phyloP scores from a whole-genome alignment of 2,113 vertebrate genomes.

The Regulus satrapa region DNA sequence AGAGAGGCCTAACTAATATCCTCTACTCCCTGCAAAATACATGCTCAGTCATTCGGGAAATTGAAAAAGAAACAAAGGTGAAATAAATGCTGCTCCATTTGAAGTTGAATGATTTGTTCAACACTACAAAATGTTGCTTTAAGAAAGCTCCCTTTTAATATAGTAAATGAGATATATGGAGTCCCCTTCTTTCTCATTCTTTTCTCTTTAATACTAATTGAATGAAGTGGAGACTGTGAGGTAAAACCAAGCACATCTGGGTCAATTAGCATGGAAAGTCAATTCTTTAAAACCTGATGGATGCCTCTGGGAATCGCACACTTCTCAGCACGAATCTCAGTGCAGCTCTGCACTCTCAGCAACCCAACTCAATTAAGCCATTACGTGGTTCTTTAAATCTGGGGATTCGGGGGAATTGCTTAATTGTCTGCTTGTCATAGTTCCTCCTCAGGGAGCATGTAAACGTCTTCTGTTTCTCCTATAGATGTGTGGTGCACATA shows the following conservation, averaged over 20 bases:
- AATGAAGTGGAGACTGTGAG: conserved; percentile 42
- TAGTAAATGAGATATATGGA: conserved; percentile 3
- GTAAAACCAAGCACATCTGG: conserved; percentile 58
- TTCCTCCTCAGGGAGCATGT: conserved; percentile 62
- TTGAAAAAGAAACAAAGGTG: neutral
- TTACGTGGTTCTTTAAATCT: conserved; percentile 62
- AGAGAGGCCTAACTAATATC: neutral
- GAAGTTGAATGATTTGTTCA: neutral
- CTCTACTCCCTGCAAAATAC: neutral
- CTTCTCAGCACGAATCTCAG: conserved; percentile 59
- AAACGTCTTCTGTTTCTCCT: conserved; percentile 52
- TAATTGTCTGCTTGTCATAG: conserved; percentile 65
- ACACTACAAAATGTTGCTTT: neutral
- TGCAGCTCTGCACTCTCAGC: conserved; percentile 6
- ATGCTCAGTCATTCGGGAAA: neutral
- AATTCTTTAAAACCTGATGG: conserved; percentile 60
- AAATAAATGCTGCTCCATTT: conserved; percentile 3
- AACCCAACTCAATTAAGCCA: conserved; percentile 63
- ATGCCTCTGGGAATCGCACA: conserved; percentile 46
- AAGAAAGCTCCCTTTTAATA: conserved; percentile 12
- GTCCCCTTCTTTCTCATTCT: neutral
- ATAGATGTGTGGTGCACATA: conserved; percentile 12
- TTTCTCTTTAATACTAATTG: conserved; percentile 22
- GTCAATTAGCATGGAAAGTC: conserved; percentile 67
- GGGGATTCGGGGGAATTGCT: conserved; percentile 7